Evolutionary conservation across 2,888 invertebrate species (phyloP), one percentile per base, ranked within the genome.

Genomic region (Phrixothrix hirtus): DNA sequence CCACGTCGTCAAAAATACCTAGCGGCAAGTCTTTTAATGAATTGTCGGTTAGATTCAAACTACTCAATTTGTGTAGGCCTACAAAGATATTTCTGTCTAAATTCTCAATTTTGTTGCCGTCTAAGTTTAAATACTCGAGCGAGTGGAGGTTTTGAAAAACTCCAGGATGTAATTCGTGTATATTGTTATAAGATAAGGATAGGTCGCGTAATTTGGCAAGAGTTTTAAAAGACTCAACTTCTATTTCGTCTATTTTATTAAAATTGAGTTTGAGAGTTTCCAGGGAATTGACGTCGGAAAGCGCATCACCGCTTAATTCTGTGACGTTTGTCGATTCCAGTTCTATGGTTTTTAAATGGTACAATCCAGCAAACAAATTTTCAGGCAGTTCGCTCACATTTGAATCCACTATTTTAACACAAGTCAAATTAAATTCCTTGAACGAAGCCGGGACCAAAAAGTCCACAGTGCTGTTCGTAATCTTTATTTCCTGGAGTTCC

Each of bases 41-140:
- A 37, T 59, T 59, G 7, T 46, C 36, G 5, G 51, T 43, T 11
- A 59, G 15, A 10, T 45, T 50, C 16, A 59, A 35, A 15, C 14
- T 35, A 2, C 38, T 7, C 21, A 59, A 39, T 21, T 44, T 34
- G 12, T 43, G 12, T n/a, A 51, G 36, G 15, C 48, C 32, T n/a
- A 16, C 30, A 13, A 59, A 59, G 21, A 43, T 39, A n/a, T 52
- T 13, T 10, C 29, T 21, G 26, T 57, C 34, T 12, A 57, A 44
- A 10, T 35, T 17, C 27, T 25, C 10, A 12, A 59, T 57, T 21
- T 47, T 16, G 42, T 59, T 59, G 29, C 52, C 35, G 16, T 42
- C 43, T 9, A 59, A 45, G 25, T 45, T 37, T 5, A 59, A 21
- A 11, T 25, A 34, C 34, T 57, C 56, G 9, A 59, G 36, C 1